phyloP scores from a whole-genome alignment of 2,888 invertebrate genomes.

The Dromius quadrimaculatus region DNA sequence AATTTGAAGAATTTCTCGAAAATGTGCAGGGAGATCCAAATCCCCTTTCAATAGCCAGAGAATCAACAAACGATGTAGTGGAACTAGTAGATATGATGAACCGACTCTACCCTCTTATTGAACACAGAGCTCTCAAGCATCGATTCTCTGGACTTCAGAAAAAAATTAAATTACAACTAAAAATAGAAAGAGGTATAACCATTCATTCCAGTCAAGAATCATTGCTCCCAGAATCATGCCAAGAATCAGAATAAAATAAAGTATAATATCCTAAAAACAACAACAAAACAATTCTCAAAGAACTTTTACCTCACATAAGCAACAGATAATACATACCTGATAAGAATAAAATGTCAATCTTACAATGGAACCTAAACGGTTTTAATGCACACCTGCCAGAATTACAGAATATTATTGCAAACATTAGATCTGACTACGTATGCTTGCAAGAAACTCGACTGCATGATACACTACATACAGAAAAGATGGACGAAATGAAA shows the following conservation, averaged over 20 bases:
- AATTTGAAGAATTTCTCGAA: constrained; percentile 4
- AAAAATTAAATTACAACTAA: neutral
- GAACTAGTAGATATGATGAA: neutral
- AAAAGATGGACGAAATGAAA: too few relatives aligned
- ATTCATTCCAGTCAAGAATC: neutral
- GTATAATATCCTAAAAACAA: too few relatives aligned
- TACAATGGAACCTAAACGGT: too few relatives aligned
- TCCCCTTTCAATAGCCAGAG: neutral
- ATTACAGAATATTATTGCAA: too few relatives aligned
- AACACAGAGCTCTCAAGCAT: neutral
- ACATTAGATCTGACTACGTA: too few relatives aligned
- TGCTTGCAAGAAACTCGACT: too few relatives aligned
- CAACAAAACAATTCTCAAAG: too few relatives aligned
- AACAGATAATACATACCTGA: too few relatives aligned
- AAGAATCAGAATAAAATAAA: neutral
- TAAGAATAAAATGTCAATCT: too few relatives aligned
- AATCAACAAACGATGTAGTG: neutral
- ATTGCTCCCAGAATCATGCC: neutral
- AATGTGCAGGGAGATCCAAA: neutral
- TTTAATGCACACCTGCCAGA: too few relatives aligned
- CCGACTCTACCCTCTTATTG: neutral
- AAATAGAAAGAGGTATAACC: neutral
- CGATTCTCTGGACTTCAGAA: constrained; percentile 1
- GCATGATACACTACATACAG: too few relatives aligned
- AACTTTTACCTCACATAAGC: too few relatives aligned